Conservation (phyloP, 2,113 vertebrate genomes). For the Microcebus ravelobensis region DNA sequence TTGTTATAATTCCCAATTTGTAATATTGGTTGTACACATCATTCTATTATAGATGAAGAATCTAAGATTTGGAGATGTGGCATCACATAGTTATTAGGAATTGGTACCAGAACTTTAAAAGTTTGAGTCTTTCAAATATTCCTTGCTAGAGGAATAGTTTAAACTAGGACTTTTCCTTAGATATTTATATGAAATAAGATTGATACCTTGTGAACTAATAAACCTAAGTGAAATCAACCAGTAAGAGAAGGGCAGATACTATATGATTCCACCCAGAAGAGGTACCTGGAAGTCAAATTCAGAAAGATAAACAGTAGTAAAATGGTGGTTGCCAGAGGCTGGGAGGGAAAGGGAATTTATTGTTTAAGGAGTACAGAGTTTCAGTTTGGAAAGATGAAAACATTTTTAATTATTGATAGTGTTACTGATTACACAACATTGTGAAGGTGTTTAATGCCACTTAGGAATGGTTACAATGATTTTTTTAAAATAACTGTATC, state of each 20-base stretch:
- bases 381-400: background rate
- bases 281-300: background rate
- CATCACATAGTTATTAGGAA: background rate
- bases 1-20: background rate
- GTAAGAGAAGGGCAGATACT: background rate
- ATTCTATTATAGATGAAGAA: background rate
- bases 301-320: background rate
- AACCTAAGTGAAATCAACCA: background rate
- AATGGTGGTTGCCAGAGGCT: background rate
- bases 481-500: background rate
- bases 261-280: background rate
- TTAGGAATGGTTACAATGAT: background rate
- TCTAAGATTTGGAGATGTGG: background rate
- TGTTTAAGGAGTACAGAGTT: background rate
- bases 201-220: background rate
- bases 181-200: background rate
- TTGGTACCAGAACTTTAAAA: background rate
- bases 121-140: background rate
- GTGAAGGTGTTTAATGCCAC: background rate
- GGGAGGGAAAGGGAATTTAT: background rate
- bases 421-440: background rate
- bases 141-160: background rate
- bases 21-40: background rate
- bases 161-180: background rate
- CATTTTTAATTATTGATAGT: background rate